Percentiles rank a stretch among this genome's conserved stretches.
These are phyloP conservation scores for Pollimyrus isidori DNA, from an alignment of 2,113 vertebrate species.

Conservation along the genomic window DNA sequence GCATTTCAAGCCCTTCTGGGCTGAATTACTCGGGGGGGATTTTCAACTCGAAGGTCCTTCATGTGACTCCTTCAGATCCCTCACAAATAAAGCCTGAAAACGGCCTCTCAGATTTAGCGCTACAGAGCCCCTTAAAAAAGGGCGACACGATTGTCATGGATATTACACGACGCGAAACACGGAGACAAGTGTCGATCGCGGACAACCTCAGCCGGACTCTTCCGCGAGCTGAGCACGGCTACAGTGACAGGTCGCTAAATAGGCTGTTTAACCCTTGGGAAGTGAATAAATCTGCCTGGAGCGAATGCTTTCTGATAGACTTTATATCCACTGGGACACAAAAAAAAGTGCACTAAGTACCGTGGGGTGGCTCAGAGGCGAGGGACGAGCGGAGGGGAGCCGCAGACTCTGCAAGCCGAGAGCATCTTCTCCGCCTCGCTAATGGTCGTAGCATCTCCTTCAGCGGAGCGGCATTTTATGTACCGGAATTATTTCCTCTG, in stretches of 20 bases:
- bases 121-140: slow-evolving; percentile 83
- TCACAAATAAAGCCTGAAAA: slow-evolving; percentile 98
- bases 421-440: slow-evolving; percentile 25
- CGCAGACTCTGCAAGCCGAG: slow-evolving; percentile 33
- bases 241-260: slow-evolving; percentile 96
- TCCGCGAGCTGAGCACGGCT: slow-evolving; percentile 70
- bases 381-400: neutral
- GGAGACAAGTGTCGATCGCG: slow-evolving; percentile 78
- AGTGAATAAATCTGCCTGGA: slow-evolving; percentile 80
- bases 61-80: slow-evolving; percentile 94
- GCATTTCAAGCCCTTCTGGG: slow-evolving; percentile 75
- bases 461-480: slow-evolving; percentile 51
- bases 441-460: slow-evolving; percentile 37
- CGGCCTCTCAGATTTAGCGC: slow-evolving; percentile 89
- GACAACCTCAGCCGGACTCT: slow-evolving; percentile 89
- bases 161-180: slow-evolving; percentile 90
- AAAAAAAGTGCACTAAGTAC: slow-evolving; percentile 67
- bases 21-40: slow-evolving; percentile 84
- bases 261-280: slow-evolving; percentile 99
- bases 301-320: slow-evolving; percentile 94
- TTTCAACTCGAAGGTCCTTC: slow-evolving; percentile 85
- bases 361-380: slow-evolving; percentile 32
- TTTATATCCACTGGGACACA: slow-evolving; percentile 72
- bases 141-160: slow-evolving; percentile 98
- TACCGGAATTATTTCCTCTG: slow-evolving; percentile 49